These are phyloP conservation scores for Cephus spinipes DNA, from an alignment of 2,888 invertebrate genomes.

Conservation along the genomic window DNA sequence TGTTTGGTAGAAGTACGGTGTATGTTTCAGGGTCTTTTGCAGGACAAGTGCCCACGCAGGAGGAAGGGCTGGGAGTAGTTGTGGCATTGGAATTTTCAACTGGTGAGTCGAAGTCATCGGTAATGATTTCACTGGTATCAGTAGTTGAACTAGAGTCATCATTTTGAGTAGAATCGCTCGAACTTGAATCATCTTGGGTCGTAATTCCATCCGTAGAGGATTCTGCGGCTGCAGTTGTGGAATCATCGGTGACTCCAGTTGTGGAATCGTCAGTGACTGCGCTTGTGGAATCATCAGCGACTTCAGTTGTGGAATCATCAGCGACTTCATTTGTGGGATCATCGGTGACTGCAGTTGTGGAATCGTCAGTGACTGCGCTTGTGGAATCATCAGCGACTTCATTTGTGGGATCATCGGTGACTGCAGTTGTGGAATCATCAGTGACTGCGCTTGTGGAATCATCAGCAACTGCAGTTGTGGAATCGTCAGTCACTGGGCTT, in stretches of 20 bases:
- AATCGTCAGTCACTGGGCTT: too few species aligned
- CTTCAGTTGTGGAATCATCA: background rate
- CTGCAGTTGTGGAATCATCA: background rate
- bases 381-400: background rate
- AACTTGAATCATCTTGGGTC: too few species aligned
- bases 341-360: too few species aligned
- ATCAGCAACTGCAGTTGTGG: too few species aligned
- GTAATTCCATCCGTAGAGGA: background rate
- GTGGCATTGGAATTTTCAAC: background rate
- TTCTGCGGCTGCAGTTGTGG: background rate
- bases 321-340: background rate
- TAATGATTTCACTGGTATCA: background rate
- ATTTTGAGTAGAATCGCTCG: background rate
- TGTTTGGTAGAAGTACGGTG: conserved; percentile 32
- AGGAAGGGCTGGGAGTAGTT: background rate
- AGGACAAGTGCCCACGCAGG: conserved; percentile 42
- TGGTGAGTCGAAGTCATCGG: background rate
- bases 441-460: background rate
- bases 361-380: background rate
- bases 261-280: background rate
- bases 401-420: background rate
- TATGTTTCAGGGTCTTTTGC: conserved; percentile 8
- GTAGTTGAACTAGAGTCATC: background rate
- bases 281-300: background rate
- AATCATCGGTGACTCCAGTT: background rate